Percentiles rank a stretch among this genome's conserved stretches.
Conservation (phyloP, 2,113 vertebrate genomes). For the Desmodus rotundus region DNA sequence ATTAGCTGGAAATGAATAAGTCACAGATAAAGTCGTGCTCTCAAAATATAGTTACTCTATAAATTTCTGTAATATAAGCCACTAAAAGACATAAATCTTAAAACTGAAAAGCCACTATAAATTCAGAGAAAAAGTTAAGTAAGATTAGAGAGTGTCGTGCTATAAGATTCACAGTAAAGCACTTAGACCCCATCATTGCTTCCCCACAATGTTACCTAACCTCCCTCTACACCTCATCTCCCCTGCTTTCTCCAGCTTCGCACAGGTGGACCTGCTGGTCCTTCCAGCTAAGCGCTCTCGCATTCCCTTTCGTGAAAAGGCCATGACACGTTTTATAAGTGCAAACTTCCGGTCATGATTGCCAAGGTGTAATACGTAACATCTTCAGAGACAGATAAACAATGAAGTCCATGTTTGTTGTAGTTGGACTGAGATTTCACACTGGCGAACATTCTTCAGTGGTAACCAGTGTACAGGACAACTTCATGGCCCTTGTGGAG, state of each 20-base stretch:
- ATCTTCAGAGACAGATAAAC: not conserved
- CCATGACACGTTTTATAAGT: not conserved
- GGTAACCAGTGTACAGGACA: not conserved
- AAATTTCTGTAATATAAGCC: not conserved
- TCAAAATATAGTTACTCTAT: not conserved
- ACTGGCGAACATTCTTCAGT: not conserved
- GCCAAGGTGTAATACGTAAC: not conserved
- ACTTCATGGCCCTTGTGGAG: no score
- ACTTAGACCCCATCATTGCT: no score
- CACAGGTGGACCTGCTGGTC: accelerated
- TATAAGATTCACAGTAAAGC: not conserved
- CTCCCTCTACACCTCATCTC: not conserved
- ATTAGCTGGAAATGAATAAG: not conserved
- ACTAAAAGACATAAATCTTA: not conserved
- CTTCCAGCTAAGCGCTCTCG: not conserved
- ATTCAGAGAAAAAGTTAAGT: not conserved
- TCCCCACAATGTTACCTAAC: not conserved
- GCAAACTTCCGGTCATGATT: not conserved
- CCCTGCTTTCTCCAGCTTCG: not conserved
- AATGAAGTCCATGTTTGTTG: not conserved
- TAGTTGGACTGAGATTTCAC: not conserved
- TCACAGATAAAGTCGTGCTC: not conserved
- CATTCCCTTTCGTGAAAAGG: not conserved
- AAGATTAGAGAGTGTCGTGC: not conserved
- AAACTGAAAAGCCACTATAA: not conserved